Evolutionary conservation across 1,140 invertebrate species (phyloP), one percentile per base, ranked within the genome.

Genomic region (Drosophila varians): DNA sequence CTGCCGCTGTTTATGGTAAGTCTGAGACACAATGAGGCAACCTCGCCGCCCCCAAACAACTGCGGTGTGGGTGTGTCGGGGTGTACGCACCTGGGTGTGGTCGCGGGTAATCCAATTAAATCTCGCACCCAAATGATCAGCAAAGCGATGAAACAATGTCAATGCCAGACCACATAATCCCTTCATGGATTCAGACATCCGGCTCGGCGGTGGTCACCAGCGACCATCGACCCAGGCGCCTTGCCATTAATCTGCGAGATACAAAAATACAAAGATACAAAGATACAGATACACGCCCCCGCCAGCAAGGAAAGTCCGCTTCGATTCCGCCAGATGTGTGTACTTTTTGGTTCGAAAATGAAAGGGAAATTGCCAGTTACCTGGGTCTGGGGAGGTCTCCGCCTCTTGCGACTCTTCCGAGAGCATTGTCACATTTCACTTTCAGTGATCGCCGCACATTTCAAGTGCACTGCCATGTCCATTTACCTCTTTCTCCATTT

Each of bases 341-440:
- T 42, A 9, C 28, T 31, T 31, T 31, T 31, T 31, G 28, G 16
- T 42, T 42, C 21, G 36, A 73, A n/a, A 72, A 82, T 77, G 82
- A 87, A 87, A 87, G 82, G 82, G 74, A 87, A 87, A 77, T 56
- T 54, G 53, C 65, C 38, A 47, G 57, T 55, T 42, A 54, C 47
- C 34, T 28, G 38, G n/a, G 14, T 6, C 38, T 36, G 49, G 31
- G 45, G 31, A 56, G 31, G 38, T 21, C 16, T 8, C 38, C 48
- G 36, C 25, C 34, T 23, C 57, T 31, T 9, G 28, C n/a, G 4
- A 9, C 28, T 31, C 28, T 34, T 54, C 65, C 28, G 60, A 87
- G 83, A 83, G 83, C 83, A 87, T 74, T 75, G 82, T 88, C 74
- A 82, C 83, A 87, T 88, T 87, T 87, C 82, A 87, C 82, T 87